Percentiles rank a stretch among this genome's conserved stretches.
Conservation (phyloP, 2,113 vertebrate genomes). For the Herpetotheres cachinnans region DNA sequence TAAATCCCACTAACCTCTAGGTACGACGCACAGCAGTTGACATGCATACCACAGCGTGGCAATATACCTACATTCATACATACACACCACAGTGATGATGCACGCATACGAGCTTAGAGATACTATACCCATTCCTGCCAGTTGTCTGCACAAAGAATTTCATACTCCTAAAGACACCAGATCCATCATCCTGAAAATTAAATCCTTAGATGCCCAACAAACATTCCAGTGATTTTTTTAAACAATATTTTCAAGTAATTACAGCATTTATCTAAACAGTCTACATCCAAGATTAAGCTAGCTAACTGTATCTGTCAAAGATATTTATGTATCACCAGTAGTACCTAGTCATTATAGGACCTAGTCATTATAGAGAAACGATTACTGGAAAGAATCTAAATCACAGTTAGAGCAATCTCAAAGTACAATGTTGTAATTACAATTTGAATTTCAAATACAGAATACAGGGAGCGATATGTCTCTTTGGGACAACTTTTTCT, state of each 20-base stretch:
- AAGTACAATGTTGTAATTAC: constrained; percentile 20
- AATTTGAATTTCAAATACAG: constrained; percentile 39
- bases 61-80: background rate
- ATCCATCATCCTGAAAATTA: rapidly evolving
- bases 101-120: background rate
- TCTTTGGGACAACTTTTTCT: constrained; percentile 12
- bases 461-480: background rate
- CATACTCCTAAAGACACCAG: background rate
- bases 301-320: background rate
- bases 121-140: background rate
- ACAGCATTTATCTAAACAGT: background rate
- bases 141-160: background rate
- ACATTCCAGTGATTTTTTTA: background rate
- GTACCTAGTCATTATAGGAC: background rate
- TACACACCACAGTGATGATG: rapidly evolving
- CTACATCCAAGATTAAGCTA: background rate
- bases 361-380: background rate
- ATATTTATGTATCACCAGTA: background rate
- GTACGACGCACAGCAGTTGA: background rate
- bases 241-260: background rate
- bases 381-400: constrained; percentile 4
- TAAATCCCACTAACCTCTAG: background rate
- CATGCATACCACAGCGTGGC: no score
- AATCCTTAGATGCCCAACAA: background rate
- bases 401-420: background rate